A percentile compares a stretch with the other conserved stretches of the same genome.
Evolutionary conservation across 2,113 vertebrate genomes (phyloP).

Genomic region (Esox niger): DNA sequence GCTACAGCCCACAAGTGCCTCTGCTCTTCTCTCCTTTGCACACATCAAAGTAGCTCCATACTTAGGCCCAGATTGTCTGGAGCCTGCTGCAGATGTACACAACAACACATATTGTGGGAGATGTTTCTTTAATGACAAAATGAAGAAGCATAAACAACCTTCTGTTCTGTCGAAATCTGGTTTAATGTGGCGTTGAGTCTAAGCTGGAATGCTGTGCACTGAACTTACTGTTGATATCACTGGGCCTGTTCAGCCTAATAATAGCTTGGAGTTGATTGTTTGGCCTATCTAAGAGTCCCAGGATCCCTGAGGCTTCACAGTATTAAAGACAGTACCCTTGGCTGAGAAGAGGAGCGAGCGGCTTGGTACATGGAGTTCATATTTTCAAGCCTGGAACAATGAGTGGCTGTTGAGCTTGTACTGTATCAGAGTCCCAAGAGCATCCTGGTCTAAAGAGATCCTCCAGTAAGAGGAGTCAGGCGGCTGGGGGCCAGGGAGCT

Average conservation of each 20-base stretch:
- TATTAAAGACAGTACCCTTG: slow-evolving; percentile 19
- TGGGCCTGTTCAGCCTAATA: slow-evolving; percentile 6
- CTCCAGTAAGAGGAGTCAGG: slow-evolving; percentile 13
- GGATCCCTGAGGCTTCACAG: slow-evolving; percentile 34
- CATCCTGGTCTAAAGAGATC: slow-evolving; percentile 29
- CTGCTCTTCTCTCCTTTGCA: no score
- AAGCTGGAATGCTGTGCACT: no score
- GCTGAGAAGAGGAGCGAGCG: slow-evolving; percentile 28
- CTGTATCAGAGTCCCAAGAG: slow-evolving; percentile 34
- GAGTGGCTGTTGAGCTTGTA: slow-evolving; percentile 34
- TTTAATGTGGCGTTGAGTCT: no score
- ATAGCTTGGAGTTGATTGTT: background rate
- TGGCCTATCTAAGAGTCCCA: background rate
- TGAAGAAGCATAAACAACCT: no score
- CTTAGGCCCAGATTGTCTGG: no score
- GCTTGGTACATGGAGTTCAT: slow-evolving; percentile 28
- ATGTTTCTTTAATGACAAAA: no score
- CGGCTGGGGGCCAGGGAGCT: no score
- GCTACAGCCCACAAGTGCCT: no score
- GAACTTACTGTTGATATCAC: background rate
- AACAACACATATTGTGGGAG: no score
- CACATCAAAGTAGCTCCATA: no score
- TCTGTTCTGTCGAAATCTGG: no score
- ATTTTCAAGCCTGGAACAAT: slow-evolving; percentile 55
- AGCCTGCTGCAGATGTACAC: no score